Percentiles rank a stretch among this genome's conserved stretches.
phyloP scores from a whole-genome alignment of 2,113 vertebrate species.

The Actinemys pallida region DNA sequence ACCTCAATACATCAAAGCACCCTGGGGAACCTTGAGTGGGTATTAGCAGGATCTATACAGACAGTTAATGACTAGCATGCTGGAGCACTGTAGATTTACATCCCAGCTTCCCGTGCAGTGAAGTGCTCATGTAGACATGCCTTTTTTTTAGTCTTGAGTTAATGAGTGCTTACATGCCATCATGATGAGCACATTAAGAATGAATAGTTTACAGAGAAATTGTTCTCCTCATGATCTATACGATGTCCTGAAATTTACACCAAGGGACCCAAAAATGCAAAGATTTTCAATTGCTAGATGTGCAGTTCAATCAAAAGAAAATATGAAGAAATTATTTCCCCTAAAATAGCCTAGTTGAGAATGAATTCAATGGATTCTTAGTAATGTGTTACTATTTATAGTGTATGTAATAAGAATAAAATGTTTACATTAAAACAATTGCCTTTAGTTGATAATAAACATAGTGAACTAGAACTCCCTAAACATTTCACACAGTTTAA shows the following conservation, averaged over 20 bases:
- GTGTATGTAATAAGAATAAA: not conserved
- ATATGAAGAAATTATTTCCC: rapidly evolving
- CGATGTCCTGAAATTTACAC: not conserved
- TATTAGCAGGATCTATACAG: not conserved
- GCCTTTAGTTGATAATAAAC: not conserved
- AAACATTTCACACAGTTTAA: not conserved
- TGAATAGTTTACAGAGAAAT: not conserved
- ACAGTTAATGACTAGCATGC: not conserved
- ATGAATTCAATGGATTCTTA: not conserved
- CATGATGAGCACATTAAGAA: not conserved
- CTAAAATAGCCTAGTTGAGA: not conserved
- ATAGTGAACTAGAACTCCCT: not conserved
- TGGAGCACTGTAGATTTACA: not conserved
- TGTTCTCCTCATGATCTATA: not conserved
- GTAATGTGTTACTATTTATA: rapidly evolving
- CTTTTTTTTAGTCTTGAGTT: not conserved
- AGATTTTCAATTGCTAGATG: rapidly evolving
- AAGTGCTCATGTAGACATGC: not conserved
- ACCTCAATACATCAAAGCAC: not conserved
- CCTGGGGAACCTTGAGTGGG: not conserved
- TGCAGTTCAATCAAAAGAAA: not conserved
- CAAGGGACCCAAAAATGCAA: not conserved
- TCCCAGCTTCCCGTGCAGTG: not conserved
- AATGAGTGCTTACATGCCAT: not conserved
- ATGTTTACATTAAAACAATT: not conserved